Evolutionary conservation across 2,113 vertebrate genomes (phyloP).

Genomic region (Rhynchopsitta pachyrhyncha): DNA sequence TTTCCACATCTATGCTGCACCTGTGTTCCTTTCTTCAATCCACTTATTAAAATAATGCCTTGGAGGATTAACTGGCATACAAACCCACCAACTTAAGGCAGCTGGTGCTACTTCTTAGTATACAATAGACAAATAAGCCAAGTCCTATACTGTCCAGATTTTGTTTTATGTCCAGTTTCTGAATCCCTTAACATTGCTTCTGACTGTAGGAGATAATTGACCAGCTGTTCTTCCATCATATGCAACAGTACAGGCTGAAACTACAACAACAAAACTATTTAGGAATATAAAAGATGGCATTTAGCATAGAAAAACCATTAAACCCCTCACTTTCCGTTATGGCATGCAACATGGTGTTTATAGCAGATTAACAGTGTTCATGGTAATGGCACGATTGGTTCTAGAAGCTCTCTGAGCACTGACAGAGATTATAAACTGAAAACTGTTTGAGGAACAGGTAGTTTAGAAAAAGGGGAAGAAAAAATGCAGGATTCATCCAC

Average conservation of each 20-base stretch:
- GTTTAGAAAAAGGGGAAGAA: not conserved
- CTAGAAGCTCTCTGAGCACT: not conserved
- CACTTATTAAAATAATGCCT: not conserved
- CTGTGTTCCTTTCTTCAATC: not conserved
- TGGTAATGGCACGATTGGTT: fast-evolving
- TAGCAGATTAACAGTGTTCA: not conserved
- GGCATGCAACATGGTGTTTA: not conserved
- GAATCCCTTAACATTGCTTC: not conserved
- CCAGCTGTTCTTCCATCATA: not conserved
- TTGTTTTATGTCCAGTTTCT: not conserved
- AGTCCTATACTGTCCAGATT: not conserved
- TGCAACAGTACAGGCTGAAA: not conserved
- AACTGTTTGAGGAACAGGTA: not conserved
- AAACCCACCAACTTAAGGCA: not conserved
- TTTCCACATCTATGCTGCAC: not conserved
- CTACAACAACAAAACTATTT: not conserved
- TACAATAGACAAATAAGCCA: not conserved
- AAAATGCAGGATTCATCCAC: not conserved
- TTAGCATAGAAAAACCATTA: not conserved
- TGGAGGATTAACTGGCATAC: not conserved
- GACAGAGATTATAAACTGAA: not conserved
- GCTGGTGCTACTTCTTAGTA: not conserved
- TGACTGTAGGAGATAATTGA: constrained; percentile 3
- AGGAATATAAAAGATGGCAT: not conserved
- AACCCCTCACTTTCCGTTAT: not conserved